Base-by-base conservation (phyloP, 1,140 invertebrate genomes). In the Radopholus similis region DNA sequence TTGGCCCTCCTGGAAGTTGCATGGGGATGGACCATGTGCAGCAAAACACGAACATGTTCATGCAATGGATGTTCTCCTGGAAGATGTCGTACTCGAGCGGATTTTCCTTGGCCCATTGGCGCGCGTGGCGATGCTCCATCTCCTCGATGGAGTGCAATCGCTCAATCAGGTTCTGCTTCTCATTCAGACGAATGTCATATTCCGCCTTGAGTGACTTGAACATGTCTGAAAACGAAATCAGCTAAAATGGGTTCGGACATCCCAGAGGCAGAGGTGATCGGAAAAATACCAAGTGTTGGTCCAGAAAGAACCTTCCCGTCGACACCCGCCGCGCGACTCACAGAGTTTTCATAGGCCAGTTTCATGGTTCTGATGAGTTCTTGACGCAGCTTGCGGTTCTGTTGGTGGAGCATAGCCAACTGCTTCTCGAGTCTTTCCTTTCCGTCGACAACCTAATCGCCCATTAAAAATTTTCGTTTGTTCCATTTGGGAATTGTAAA, bases 401-500 rank as follows among this genome's bases (percentile, higher is more conserved):
- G n/a, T 23, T 32, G 18, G 23, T 53, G 37, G 15, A 68, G 47
- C 5, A 54, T 13, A 13, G 38, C n/a, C 64, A 68, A 54, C 30
- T 68, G 47, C 37, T 9, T 28, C 47, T 68, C 66, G 4, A 54
- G 13, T 18, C 35, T 68, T 6, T 68, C 64, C 18, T 54, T 34
- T 2, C 66, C 66, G 38, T 68, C 66, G 26, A 68, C 64, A 0
- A 68, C 66, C 66, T 68, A 60, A 44, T 38, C 1, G 13, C 9
- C 6, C 4, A 11, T 6, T 0, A 57, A 57, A 34, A 59, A 0
- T 47, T 47, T 1, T 11, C n/a, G 4, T 47, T 47, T 47, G 1
- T 18, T 26, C 1, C 1, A 1, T 11, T 40, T 40, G 18, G 18
- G 1, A 42, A n/a, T 42, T 13, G n/a, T 32, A 68, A n/a, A n/a